Base-by-base conservation (phyloP, 2,888 invertebrate genomes). In the Osmoderma eremita region DNA sequence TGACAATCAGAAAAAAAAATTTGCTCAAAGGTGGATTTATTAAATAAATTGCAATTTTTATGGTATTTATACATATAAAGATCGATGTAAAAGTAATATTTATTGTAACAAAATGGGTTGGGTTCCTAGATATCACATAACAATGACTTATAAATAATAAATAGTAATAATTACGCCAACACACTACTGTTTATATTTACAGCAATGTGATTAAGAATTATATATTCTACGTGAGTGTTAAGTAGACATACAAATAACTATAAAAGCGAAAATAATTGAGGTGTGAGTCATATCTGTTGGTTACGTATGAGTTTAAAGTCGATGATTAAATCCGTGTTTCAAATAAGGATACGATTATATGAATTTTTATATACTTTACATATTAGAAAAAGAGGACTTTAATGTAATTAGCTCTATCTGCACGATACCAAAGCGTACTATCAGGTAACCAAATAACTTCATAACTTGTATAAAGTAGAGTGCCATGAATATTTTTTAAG, bases 201-300 rank as follows among this genome's bases (percentile, higher is more conserved):
- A 30, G 30, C 10, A 30, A 12, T 18, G 4, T 20, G 12, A 48
- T 17, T 20, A 30, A 30, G 41, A 30, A 61, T 45, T 30, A 45
- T 61, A 15, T 6, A 53, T 39, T 53, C 10, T 42, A 61, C 45
- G 42, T 30, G 45, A 45, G n/a, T 10, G 30, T 10, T 30, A 6
- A 24, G 30, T 42, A 36, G 45, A 30, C 5, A 12, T 18, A 42
- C 30, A 45, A 45, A 58, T 61, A 45, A 45, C 42, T 30, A 61
- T 61, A 61, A 61, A 61, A 20, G 58, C 36, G 58, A 48, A 61
- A 61, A 45, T 45, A 61, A 45, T 24, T 15, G 24, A 3, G 15
- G 4, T n/a, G 6, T 61, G 58, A 61, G 5, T 61, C 45, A 61
- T 61, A 30, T 30, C 10, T 18, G 20, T 48, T 18, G 20, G 3